phyloP scores from a whole-genome alignment of 2,797 vertebrate genomes.

The Hypotaenidia okinawae region DNA sequence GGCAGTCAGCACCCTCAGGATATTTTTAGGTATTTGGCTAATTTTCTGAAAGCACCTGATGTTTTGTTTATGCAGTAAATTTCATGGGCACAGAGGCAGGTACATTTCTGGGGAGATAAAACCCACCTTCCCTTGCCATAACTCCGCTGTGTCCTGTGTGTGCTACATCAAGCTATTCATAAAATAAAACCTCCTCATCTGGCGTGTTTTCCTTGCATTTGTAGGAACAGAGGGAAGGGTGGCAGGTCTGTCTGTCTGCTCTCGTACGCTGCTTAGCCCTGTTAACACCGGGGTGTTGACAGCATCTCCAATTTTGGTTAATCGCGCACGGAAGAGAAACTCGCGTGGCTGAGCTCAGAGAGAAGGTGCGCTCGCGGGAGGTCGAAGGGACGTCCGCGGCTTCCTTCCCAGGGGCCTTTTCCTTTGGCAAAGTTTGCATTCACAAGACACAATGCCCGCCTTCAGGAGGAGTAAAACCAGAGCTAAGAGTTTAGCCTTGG shows the following conservation, averaged over 20 bases:
- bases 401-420: slow-evolving; percentile 29
- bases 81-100: slow-evolving; percentile 5
- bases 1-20: slow-evolving; percentile 23
- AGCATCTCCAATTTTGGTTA: not conserved
- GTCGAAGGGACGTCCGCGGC: not conserved
- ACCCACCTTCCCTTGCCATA: not conserved
- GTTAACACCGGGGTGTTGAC: not conserved
- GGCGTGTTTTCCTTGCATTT: not conserved
- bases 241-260: not conserved
- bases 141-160: not conserved
- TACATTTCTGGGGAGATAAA: slow-evolving; percentile 31
- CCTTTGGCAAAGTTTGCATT: not conserved
- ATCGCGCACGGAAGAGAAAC: not conserved
- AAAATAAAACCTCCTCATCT: not conserved
- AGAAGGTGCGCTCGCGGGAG: not conserved
- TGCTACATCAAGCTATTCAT: not conserved
- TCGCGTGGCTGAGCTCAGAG: not conserved
- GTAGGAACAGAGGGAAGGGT: not conserved
- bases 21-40: slow-evolving; percentile 63
- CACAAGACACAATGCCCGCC: slow-evolving; percentile 70
- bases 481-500: slow-evolving; percentile 81
- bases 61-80: slow-evolving; percentile 59
- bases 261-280: not conserved
- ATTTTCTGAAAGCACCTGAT: slow-evolving; percentile 57
- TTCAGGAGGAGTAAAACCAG: slow-evolving; percentile 77